Evolutionary conservation across 2,888 invertebrate species (phyloP).

Genomic region (Caradrina kadenii): DNA sequence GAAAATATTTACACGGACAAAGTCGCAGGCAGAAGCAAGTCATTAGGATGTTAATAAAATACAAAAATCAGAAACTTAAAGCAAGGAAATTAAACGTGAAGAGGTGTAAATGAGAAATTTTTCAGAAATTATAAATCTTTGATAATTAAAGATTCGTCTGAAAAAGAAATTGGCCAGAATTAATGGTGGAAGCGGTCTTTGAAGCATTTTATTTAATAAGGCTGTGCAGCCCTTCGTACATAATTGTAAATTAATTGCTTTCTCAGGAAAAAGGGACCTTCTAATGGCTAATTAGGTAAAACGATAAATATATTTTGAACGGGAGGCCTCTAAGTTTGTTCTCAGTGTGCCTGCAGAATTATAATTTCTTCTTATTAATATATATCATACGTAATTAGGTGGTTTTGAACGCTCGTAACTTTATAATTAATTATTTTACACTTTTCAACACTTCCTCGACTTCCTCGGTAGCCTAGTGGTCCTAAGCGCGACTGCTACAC

Average conservation of each 20-base stretch:
- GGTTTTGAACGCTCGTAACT: conserved; percentile 25
- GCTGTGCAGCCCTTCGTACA: conserved; percentile 84
- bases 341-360: conserved; percentile 62
- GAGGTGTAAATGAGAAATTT: conserved; percentile 31
- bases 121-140: conserved; percentile 62
- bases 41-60: background rate
- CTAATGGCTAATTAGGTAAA: conserved; percentile 82
- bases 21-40: background rate
- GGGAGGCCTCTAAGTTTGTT: conserved; percentile 63
- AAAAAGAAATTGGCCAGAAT: conserved; percentile 79
- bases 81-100: conserved; percentile 19
- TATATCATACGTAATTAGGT: conserved; percentile 52
- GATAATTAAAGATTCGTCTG: conserved; percentile 75
- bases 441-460: background rate
- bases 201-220: conserved; percentile 87
- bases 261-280: conserved; percentile 79
- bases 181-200: conserved; percentile 77
- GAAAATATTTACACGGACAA: too few relatives aligned
- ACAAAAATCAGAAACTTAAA: conserved; percentile 21
- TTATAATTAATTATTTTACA: conserved; percentile 26
- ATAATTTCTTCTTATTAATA: conserved; percentile 56
- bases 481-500: too few relatives aligned
- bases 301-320: conserved; percentile 83
- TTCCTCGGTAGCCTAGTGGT: too few relatives aligned
- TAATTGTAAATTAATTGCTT: conserved; percentile 88